phyloP scores from a whole-genome alignment of 2,113 vertebrate genomes.

The Phalacrocorax aristotelis region DNA sequence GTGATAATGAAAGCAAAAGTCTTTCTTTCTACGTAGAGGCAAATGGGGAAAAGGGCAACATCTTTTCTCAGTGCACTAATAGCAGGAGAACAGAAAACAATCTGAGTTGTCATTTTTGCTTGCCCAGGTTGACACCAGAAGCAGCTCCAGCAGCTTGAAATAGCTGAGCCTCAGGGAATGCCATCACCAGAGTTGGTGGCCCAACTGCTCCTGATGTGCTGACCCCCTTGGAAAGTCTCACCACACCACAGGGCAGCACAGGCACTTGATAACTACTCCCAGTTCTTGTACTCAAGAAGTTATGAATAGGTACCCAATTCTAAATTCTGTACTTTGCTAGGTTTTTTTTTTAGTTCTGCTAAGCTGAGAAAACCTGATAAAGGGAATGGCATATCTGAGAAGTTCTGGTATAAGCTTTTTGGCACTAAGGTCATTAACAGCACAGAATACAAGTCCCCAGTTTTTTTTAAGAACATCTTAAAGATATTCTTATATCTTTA shows the following conservation, averaged over 20 bases:
- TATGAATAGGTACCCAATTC: neutral
- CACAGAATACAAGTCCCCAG: rapidly evolving
- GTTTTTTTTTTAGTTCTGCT: neutral
- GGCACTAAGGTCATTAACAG: neutral
- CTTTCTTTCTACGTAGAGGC: neutral
- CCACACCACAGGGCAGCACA: neutral
- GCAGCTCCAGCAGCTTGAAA: neutral
- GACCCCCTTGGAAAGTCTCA: rapidly evolving
- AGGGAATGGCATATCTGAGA: neutral
- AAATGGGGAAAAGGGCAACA: neutral
- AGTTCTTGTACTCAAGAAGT: neutral
- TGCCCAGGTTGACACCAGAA: neutral
- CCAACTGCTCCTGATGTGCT: neutral
- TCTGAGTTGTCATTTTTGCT: neutral
- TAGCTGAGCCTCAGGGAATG: neutral
- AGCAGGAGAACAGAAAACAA: neutral
- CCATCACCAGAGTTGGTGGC: rapidly evolving
- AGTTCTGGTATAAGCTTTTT: neutral
- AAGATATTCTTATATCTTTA: neutral
- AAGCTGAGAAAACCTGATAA: neutral
- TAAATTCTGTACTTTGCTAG: neutral
- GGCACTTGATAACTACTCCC: neutral
- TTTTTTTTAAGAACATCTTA: neutral
- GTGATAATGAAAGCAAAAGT: neutral
- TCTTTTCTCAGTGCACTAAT: neutral